Evolutionary conservation across 2,797 vertebrate species (phyloP).

Genomic region (Takifugu rubripes): DNA sequence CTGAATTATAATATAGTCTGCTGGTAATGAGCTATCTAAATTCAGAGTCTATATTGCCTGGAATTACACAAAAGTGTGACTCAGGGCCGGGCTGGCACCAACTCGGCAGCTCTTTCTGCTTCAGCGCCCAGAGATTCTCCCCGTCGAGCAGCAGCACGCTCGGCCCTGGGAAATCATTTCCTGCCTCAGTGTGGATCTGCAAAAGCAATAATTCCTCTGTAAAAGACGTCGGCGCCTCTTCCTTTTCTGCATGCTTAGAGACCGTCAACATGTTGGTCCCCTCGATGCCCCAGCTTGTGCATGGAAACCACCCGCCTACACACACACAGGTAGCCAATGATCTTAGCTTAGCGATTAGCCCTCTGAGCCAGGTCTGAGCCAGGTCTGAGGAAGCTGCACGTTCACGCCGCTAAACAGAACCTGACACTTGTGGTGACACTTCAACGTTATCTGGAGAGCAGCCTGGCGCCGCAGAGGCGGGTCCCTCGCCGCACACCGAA

Average conservation of each 20-base stretch:
- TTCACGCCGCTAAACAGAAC: constrained; percentile 50
- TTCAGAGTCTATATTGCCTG: constrained; percentile 70
- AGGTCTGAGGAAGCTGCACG: too few relatives aligned
- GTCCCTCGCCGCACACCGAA: constrained; percentile 26
- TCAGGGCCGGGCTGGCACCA: constrained; percentile 50
- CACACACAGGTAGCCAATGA: constrained; percentile 11
- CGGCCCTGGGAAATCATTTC: constrained; percentile 49
- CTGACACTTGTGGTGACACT: constrained; percentile 38
- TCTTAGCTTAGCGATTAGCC: constrained; percentile 46
- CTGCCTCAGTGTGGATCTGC: constrained; percentile 50
- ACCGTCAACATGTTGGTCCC: constrained; percentile 59
- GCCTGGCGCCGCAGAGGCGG: constrained; percentile 30
- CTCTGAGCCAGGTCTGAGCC: constrained; percentile 23
- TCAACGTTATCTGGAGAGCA: constrained; percentile 57
- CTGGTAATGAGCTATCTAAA: constrained; percentile 77
- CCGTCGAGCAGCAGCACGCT: constrained; percentile 37
- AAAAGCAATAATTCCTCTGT: constrained; percentile 64
- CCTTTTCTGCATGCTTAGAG: constrained; percentile 53
- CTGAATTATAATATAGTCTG: constrained; percentile 66
- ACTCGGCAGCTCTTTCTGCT: constrained; percentile 54
- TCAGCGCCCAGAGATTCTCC: constrained; percentile 54
- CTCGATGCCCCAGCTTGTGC: constrained; percentile 35
- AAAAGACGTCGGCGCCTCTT: constrained; percentile 51
- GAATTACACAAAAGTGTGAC: constrained; percentile 68
- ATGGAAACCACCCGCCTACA: constrained; percentile 4